Evolutionary conservation across 2,888 invertebrate species (phyloP).

Genomic region (Leucophenga maculata): DNA sequence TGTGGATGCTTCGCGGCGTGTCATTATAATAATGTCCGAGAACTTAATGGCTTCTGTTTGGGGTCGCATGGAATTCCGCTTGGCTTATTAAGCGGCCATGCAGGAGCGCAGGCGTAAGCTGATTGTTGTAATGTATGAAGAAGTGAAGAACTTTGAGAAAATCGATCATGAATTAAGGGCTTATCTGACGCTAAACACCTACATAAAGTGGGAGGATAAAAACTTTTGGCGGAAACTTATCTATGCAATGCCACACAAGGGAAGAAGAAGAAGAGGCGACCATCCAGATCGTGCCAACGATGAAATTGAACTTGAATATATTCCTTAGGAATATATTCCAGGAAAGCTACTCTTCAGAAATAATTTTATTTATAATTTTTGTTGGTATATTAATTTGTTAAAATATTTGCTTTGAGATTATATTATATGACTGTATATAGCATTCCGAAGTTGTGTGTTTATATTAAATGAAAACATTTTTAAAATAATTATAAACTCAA

Average conservation of each 20-base stretch:
- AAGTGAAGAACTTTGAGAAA: slow-evolving; percentile 19
- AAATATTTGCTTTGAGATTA: too few relatives aligned
- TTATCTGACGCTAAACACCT: slow-evolving; percentile 29
- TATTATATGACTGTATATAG: too few relatives aligned
- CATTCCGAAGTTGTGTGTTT: too few relatives aligned
- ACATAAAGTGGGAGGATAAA: slow-evolving; percentile 26
- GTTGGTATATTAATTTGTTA: too few relatives aligned
- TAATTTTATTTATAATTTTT: too few relatives aligned
- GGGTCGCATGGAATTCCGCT: neutral
- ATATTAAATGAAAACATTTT: too few relatives aligned
- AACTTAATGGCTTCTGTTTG: neutral
- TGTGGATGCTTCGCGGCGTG: neutral
- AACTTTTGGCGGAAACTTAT: slow-evolving; percentile 28
- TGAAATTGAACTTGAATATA: neutral
- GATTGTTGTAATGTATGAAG: neutral
- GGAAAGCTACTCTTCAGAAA: too few relatives aligned
- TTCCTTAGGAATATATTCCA: too few relatives aligned
- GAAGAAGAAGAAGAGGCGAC: neutral
- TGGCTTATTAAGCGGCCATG: neutral
- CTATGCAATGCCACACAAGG: slow-evolving; percentile 29
- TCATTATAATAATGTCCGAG: neutral
- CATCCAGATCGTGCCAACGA: too few relatives aligned
- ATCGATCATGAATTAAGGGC: slow-evolving; percentile 21
- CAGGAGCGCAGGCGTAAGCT: neutral
- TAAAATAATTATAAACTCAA: too few relatives aligned